A percentile compares a stretch with the other conserved stretches of the same genome.
Conservation (phyloP, 2,113 vertebrate species). For the Monopterus albus region DNA sequence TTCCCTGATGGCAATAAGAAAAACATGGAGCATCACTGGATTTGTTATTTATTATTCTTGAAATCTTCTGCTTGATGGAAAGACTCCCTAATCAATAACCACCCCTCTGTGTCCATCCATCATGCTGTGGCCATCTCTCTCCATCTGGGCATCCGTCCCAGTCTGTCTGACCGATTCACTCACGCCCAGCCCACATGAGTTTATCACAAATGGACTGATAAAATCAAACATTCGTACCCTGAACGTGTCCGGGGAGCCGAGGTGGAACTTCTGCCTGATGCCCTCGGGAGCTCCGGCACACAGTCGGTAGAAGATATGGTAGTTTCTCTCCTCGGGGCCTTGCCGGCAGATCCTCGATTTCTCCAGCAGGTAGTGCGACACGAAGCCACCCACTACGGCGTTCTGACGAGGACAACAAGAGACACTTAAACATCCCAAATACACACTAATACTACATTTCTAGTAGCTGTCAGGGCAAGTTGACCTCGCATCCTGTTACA, state of each 20-base stretch:
- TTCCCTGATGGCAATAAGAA: too few species aligned
- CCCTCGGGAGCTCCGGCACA: conserved; percentile 95
- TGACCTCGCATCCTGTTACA: too few species aligned
- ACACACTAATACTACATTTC: background rate
- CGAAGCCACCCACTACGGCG: conserved; percentile 94
- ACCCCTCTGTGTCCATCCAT: too few species aligned
- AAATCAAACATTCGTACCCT: conserved; percentile 82
- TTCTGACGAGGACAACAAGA: conserved; percentile 78
- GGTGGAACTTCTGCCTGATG: conserved; percentile 90
- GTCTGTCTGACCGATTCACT: background rate
- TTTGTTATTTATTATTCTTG: too few species aligned
- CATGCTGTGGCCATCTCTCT: too few species aligned
- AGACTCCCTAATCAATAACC: too few species aligned
- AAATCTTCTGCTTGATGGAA: too few species aligned
- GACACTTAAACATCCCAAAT: background rate
- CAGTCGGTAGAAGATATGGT: conserved; percentile 97
- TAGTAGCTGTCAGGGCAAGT: too few species aligned
- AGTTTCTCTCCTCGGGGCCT: conserved; percentile 96
- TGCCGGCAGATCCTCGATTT: conserved; percentile 98
- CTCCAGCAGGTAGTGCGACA: conserved; percentile 98
- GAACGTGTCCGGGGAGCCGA: conserved; percentile 92
- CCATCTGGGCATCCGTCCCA: too few species aligned
- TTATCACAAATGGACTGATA: background rate
- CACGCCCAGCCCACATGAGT: background rate
- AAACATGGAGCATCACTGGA: too few species aligned